These are phyloP conservation scores for Melanotaenia boesemani DNA, from an alignment of 2,797 vertebrate genomes.

Conservation along the genomic window DNA sequence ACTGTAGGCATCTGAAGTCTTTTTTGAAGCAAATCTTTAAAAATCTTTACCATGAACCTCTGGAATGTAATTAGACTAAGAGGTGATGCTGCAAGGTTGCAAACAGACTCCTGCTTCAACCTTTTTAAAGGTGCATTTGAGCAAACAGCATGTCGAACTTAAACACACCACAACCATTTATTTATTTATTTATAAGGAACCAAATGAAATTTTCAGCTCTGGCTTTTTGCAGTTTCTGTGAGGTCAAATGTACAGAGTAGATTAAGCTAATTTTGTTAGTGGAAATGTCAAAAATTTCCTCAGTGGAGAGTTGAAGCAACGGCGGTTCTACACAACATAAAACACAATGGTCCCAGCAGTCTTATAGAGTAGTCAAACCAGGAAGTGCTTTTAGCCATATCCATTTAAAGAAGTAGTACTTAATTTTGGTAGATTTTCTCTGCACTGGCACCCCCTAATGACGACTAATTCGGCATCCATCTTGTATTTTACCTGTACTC, in stretches of 20 bases:
- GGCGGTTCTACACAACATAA: neutral
- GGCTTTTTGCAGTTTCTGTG: neutral
- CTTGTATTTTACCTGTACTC: neutral
- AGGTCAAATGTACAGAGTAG: neutral
- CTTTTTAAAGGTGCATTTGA: neutral
- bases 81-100: neutral
- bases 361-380: neutral
- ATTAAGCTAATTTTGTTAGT: neutral
- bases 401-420: neutral
- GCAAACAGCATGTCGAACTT: neutral
- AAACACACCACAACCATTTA: neutral
- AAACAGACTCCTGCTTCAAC: neutral
- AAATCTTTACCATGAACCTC: neutral
- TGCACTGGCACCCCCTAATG: neutral
- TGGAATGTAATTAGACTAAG: neutral
- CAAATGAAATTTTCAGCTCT: neutral
- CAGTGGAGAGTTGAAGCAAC: neutral
- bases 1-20: neutral
- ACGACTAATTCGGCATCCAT: neutral
- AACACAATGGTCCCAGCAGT: neutral
- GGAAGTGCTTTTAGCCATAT: neutral
- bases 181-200: neutral
- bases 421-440: too few relatives aligned
- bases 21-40: neutral
- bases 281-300: neutral